Evolutionary conservation across 2,797 vertebrate genomes (phyloP), one percentile per base, ranked within the genome.

Genomic region (Pelobates cultripes): DNA sequence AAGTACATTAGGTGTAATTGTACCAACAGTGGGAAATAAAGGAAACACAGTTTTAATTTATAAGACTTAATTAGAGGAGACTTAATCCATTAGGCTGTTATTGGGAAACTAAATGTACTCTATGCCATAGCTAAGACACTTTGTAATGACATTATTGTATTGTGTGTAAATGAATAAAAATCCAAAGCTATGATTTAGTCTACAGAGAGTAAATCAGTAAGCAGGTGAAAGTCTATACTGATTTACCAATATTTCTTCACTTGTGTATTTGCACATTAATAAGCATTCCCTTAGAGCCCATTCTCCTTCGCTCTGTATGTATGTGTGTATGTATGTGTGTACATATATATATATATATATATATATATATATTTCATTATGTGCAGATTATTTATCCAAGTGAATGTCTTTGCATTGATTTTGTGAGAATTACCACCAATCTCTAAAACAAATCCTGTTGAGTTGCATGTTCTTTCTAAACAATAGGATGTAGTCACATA

Each of bases 1-100:
- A 93, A 92, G 87, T 87, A 87, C 89, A 93, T 93, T 93, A 92
- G 84, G 87, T 90, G 92, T 93, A 93, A 94, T 93, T 92, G 91
- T 89, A 87, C 88, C 87, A 83, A 87, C 88, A 90, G 88, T 70
- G 79, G 79, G 0, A 89, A 91, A 88, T 88, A 86, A 87, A 85
- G 82, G 89, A 85, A 88, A 77, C 86, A 78, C 64, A 0, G 0
- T 82, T 86, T 64, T 89, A 89, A 89, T 88, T 89, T 85, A 85
- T 90, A 90, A 92, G 87, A 87, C 85, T 80, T 90, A 91, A 91
- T 92, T 92, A 93, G 86, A 89, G 88, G 87, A 90, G 85, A 81
- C 75, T 83, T 88, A 89, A 92, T 90, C 88, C 86, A 88, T 91
- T 91, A 88, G 88, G 87, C 88, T 86, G 85, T 44, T 90, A 91